phyloP scores from a whole-genome alignment of 1,140 invertebrate species.

The Eumeta japonica region DNA sequence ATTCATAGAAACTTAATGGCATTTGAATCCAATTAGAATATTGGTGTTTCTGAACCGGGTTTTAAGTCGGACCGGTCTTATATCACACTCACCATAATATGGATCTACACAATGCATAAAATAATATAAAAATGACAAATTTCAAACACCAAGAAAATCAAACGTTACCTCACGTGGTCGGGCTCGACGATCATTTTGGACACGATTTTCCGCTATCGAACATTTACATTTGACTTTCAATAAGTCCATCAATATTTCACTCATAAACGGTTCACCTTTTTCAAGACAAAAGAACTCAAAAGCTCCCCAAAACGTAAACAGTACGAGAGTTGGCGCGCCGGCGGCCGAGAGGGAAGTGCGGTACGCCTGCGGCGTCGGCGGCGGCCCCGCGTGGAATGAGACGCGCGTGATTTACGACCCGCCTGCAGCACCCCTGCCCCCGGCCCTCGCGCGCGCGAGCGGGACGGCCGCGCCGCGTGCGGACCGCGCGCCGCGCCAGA shows the following conservation, averaged over 20 bases:
- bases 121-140: too few relatives aligned
- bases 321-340: constrained; percentile 47
- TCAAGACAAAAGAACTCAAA: constrained; percentile 27
- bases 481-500: constrained; percentile 17
- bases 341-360: constrained; percentile 46
- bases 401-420: constrained; percentile 55
- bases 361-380: constrained; percentile 48
- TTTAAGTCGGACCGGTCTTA: too few relatives aligned
- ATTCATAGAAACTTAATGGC: too few relatives aligned
- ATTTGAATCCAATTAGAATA: too few relatives aligned
- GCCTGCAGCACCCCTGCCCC: constrained; percentile 50
- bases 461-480: constrained; percentile 18
- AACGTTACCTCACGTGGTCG: constrained; percentile 48
- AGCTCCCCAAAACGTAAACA: constrained; percentile 48
- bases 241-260: constrained; percentile 47
- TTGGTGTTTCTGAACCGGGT: too few relatives aligned
- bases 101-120: too few relatives aligned
- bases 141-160: constrained; percentile 21
- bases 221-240: constrained; percentile 19
- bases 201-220: constrained; percentile 38
- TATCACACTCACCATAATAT: too few relatives aligned
- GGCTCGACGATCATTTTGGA: constrained; percentile 53
- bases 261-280: constrained; percentile 29
- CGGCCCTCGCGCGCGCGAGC: constrained; percentile 28
- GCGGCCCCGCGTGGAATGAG: constrained; percentile 56